phyloP scores from a whole-genome alignment of 2,888 invertebrate species.

The Volucella zonaria region DNA sequence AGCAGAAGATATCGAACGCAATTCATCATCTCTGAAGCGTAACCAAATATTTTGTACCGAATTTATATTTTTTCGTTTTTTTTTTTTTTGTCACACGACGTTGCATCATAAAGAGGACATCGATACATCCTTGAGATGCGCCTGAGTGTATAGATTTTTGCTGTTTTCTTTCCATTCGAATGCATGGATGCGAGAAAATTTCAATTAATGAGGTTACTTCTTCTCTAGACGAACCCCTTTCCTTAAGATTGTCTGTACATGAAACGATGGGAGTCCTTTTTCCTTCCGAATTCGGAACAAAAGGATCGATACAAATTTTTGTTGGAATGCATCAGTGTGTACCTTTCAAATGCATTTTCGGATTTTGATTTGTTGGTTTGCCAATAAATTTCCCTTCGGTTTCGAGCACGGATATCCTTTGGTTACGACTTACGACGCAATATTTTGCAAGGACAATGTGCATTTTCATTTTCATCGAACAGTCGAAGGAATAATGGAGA shows the following conservation, averaged over 20 bases:
- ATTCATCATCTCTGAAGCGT: slow-evolving; percentile 67
- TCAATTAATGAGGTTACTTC: slow-evolving; percentile 61
- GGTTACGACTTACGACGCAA: slow-evolving; percentile 47
- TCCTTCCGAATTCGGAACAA: slow-evolving; percentile 36
- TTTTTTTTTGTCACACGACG: slow-evolving; percentile 54
- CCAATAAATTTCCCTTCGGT: slow-evolving; percentile 42
- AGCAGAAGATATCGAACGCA: slow-evolving; percentile 46
- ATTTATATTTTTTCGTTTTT: slow-evolving; percentile 1
- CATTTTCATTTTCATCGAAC: slow-evolving; percentile 16
- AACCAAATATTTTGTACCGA: slow-evolving; percentile 69
- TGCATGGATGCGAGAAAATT: slow-evolving; percentile 46
- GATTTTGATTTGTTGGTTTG: slow-evolving; percentile 70
- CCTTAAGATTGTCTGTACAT: neutral
- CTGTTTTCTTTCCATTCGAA: slow-evolving; percentile 5
- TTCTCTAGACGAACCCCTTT: slow-evolving; percentile 18
- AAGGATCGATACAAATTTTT: slow-evolving; percentile 67
- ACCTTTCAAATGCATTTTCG: slow-evolving; percentile 1
- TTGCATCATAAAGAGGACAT: slow-evolving; percentile 68
- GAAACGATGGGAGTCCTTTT: neutral
- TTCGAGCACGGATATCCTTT: slow-evolving; percentile 4
- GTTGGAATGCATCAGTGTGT: slow-evolving; percentile 35
- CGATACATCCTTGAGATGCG: slow-evolving; percentile 64
- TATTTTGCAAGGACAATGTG: slow-evolving; percentile 63
- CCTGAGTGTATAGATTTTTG: neutral
- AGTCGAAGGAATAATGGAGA: neutral